Evolutionary conservation across 2,113 vertebrate genomes (phyloP).

Genomic region (Crypturellus undulatus): DNA sequence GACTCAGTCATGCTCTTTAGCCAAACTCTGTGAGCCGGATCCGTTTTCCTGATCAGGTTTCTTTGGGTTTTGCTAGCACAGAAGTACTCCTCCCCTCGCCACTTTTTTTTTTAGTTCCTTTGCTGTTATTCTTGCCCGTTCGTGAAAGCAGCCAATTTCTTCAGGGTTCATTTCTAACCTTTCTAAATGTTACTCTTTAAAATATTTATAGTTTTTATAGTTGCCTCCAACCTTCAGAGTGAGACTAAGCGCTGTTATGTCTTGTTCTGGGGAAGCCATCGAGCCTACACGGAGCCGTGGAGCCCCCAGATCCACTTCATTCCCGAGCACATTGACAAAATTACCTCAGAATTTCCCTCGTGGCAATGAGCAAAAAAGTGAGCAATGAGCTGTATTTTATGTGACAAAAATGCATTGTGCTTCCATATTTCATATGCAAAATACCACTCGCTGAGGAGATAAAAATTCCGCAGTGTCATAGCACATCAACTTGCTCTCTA

Average conservation of each 20-base stretch:
- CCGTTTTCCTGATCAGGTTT: background rate
- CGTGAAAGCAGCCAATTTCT: conserved; percentile 38
- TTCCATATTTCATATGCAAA: conserved; percentile 37
- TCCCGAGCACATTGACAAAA: conserved; percentile 49
- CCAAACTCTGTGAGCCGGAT: background rate
- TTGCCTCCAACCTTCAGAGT: conserved; percentile 30
- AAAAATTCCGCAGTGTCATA: conserved; percentile 6
- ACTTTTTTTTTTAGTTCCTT: background rate
- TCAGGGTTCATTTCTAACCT: conserved; percentile 34
- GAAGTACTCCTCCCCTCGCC: background rate
- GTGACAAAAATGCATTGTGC: conserved; percentile 40
- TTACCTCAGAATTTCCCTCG: conserved; percentile 59
- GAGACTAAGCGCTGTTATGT: conserved; percentile 47
- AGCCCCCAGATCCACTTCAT: conserved; percentile 50
- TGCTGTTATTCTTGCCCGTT: background rate
- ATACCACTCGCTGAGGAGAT: conserved; percentile 27
- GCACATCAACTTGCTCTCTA: background rate
- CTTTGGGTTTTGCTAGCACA: background rate
- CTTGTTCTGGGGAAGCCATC: background rate
- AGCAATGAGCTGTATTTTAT: conserved; percentile 57
- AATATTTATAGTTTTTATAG: conserved; percentile 17
- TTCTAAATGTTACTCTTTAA: conserved; percentile 15
- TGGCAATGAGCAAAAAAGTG: background rate
- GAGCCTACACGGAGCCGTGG: background rate
- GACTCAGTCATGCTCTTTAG: background rate